phyloP scores from a whole-genome alignment of 2,113 vertebrate species.

The Rhinoptilus africanus region DNA sequence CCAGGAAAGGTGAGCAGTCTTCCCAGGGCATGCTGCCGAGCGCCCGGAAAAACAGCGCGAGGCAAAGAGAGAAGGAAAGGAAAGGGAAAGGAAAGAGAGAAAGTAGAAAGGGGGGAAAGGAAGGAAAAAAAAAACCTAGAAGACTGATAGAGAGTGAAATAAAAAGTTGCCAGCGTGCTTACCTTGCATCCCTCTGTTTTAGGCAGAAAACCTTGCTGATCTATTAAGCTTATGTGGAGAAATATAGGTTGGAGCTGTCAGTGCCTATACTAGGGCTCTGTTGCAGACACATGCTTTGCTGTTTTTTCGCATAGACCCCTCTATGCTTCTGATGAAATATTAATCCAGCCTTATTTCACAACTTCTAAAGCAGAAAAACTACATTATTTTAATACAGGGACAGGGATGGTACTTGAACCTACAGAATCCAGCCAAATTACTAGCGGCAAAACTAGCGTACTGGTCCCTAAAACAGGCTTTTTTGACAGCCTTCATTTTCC shows the following conservation, averaged over 20 bases:
- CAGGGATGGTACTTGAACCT: not conserved
- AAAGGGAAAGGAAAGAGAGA: not conserved
- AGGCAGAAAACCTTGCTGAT: not conserved
- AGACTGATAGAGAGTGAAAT: not conserved
- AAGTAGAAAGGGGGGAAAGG: not conserved
- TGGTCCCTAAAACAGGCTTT: not conserved
- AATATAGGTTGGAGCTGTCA: not conserved
- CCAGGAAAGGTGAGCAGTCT: not conserved
- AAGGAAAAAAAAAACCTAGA: not conserved
- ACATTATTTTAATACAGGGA: not conserved
- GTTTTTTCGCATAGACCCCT: not conserved
- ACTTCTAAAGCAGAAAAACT: not conserved
- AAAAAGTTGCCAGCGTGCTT: not conserved
- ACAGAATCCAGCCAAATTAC: not conserved
- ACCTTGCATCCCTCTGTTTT: not conserved
- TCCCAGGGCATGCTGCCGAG: not conserved
- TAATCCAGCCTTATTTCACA: not conserved
- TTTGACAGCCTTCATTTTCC: not conserved
- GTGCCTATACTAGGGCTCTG: not conserved
- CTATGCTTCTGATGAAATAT: not conserved
- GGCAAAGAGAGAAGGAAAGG: not conserved
- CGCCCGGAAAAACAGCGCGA: not conserved
- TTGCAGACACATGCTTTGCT: not conserved
- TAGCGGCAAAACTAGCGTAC: not conserved
- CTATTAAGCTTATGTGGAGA: not conserved